Base-by-base conservation (phyloP, 2,888 invertebrate species). In the Nycteola revayana region DNA sequence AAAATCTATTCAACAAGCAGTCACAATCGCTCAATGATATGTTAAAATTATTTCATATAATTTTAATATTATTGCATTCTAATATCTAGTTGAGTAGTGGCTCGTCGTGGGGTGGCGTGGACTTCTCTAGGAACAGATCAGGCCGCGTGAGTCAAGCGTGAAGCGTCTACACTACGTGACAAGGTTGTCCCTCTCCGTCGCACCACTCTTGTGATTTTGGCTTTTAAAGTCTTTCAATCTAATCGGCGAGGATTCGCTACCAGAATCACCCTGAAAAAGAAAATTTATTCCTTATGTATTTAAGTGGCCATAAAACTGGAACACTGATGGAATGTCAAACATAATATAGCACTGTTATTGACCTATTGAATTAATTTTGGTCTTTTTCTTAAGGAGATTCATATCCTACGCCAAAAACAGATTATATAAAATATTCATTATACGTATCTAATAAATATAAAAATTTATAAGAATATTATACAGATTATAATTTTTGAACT, bases 181-280 rank as follows among this genome's bases (percentile, higher is more conserved):
- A 37, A 88, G 65, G 53, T 75, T 78, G 52, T 78, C 80, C 48
- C 81, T 71, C 55, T 85, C 85, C 27, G 66, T 58, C 46, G 72
- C 69, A 47, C 75, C 62, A 45, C 70, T 62, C 58, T 81, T 85
- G 65, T 86, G 84, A 60, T 87, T 89, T 52, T 86, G 87, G 34
- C 79, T 68, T 59, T 84, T 88, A 65, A 86, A 88, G 71, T 86
- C 87, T 71, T 86, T 86, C 58, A 87, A 74, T 61, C 89, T 78
- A 50, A 89, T 86, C 40, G 92, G 92, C 73, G 92, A 92, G 66
- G 91, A 91, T 76, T 92, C 92, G 76, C 91, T 92, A 63, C 92
- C 91, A 52, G 91, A 91, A 80, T 92, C 92, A 64, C 92, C 91
- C 92, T 92, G 75, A 8, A 78, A 63, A 8, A 36, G 0, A 26